Percentiles rank a stretch among this genome's conserved stretches.
These are phyloP conservation scores for Lipophrys pholis DNA, from an alignment of 2,113 vertebrate genomes.

Conservation along the genomic window DNA sequence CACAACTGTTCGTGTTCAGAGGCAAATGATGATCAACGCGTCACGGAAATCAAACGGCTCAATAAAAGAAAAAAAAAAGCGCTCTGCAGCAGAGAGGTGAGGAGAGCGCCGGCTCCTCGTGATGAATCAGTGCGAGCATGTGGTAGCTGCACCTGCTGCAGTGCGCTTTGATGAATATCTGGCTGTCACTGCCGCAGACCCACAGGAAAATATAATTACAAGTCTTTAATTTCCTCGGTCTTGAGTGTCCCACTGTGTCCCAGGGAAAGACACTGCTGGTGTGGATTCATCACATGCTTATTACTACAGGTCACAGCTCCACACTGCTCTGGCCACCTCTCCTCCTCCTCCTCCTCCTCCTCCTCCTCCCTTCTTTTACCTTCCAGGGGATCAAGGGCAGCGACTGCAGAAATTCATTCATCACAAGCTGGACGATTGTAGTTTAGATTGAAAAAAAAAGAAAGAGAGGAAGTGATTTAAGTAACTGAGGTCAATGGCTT, in stretches of 20 bases:
- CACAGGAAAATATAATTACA: constrained; percentile 67
- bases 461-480: background rate
- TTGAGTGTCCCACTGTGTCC: constrained; percentile 43
- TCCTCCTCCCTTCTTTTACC: background rate
- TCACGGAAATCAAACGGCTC: constrained; percentile 42
- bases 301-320: constrained; percentile 61
- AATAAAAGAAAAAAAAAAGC: constrained; percentile 28
- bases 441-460: constrained; percentile 27
- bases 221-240: constrained; percentile 66
- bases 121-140: constrained; percentile 50
- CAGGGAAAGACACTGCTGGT: constrained; percentile 28
- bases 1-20: constrained; percentile 31
- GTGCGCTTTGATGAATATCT: constrained; percentile 63
- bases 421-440: constrained; percentile 8
- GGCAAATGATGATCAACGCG: constrained; percentile 49
- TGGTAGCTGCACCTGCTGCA: constrained; percentile 56
- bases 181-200: constrained; percentile 39
- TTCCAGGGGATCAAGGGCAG: constrained; percentile 17
- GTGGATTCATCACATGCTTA: constrained; percentile 64
- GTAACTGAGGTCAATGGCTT: background rate
- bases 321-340: constrained; percentile 21
- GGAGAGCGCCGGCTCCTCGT: constrained; percentile 18
- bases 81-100: constrained; percentile 29
- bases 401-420: constrained; percentile 5
- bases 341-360: background rate